Base-by-base conservation (phyloP, 2,797 vertebrate genomes). In the Bradypodion pumilum region DNA sequence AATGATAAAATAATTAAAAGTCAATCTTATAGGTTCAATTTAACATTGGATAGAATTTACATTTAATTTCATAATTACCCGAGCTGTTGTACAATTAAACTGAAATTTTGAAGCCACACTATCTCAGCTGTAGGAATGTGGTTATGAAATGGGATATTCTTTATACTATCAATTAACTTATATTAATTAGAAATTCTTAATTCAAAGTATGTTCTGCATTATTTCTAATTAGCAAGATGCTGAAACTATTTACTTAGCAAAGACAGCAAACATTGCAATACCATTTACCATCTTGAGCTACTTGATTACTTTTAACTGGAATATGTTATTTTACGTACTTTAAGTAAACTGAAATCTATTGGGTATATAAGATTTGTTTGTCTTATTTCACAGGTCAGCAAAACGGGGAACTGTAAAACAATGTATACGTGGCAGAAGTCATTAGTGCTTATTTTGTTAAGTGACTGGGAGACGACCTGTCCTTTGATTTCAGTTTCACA, bases 251-350 rank as follows among this genome's bases (percentile, higher is more conserved):
- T 69, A n/a, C n/a, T 85, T 78, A 78, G 9, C 5, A 60, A 59
- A 74, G 29, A 21, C 32, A 25, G 8, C 69, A 72, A 23, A 62
- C 23, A 29, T 32, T 62, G 25, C 49, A 10, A 78, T 75, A 19
- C 29, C 0, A 52, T 85, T 60, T 65, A 60, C 85, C 40, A 42
- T 66, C 60, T 90, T 89, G 63, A 91, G 81, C 83, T 85, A 37
- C 80, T 85, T 87, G 84, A 83, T 83, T 83, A 27, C 77, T 73
- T 56, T 60, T 84, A 60, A 77, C 32, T 86, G 49, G 5, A 65
- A 27, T 16, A 84, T 60, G 42, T 76, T 84, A 25, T 78, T 87
- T 13, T 83, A n/a, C 63, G 84, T 72, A 78, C 46, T 59, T 83
- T 75, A 68, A 76, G 29, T n/a, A 78, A 78, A 4, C 35, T 52